Evolutionary conservation across 2,888 invertebrate genomes (phyloP).

Genomic region (Crepidodera aurea): DNA sequence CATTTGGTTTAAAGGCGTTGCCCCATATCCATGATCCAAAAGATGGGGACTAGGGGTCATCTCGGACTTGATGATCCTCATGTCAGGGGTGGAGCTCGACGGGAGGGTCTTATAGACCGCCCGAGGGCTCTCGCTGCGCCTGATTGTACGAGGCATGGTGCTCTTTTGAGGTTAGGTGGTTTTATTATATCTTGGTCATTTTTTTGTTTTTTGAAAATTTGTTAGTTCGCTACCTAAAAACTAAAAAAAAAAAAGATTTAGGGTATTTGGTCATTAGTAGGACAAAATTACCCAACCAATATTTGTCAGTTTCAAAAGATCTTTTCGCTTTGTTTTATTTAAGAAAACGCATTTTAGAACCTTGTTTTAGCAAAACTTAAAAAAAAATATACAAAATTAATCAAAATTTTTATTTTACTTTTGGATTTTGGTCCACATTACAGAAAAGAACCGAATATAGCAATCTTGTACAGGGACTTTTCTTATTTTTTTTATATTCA

Average conservation of each 20-base stretch:
- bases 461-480: too few species aligned
- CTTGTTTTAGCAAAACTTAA: too few species aligned
- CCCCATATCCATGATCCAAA: constrained; percentile 87
- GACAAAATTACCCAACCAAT: too few species aligned
- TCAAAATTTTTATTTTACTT: too few species aligned
- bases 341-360: too few species aligned
- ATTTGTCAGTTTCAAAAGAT: too few species aligned
- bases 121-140: constrained; percentile 45
- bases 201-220: constrained; percentile 16
- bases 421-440: too few species aligned
- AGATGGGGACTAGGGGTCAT: constrained; percentile 77
- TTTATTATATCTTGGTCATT: constrained; percentile 28
- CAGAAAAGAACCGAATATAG: too few species aligned
- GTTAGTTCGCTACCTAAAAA: constrained; percentile 8
- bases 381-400: too few species aligned
- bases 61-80: constrained; percentile 62
- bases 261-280: too few species aligned
- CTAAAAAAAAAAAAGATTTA: constrained; percentile 16
- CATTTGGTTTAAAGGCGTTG: constrained; percentile 77
- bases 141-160: constrained; percentile 66
- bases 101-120: constrained; percentile 64
- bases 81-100: constrained; percentile 61
- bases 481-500: too few species aligned
- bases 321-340: too few species aligned
- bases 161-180: constrained; percentile 3